These are phyloP conservation scores for Polypterus senegalus DNA, from an alignment of 2,113 vertebrate genomes.

Conservation along the genomic window DNA sequence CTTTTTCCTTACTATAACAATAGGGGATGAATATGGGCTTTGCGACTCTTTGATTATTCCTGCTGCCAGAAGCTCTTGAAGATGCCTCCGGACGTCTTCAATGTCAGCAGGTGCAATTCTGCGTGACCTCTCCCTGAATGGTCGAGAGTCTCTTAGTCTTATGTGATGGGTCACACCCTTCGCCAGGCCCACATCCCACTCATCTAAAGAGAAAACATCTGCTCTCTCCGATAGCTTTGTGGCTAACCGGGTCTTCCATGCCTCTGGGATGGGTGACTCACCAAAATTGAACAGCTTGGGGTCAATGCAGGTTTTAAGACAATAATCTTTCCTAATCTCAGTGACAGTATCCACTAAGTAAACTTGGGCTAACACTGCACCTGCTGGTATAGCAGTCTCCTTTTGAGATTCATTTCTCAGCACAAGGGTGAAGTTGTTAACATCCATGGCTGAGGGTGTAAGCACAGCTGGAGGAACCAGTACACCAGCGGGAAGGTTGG, in stretches of 20 bases:
- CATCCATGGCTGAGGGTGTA: too few relatives aligned
- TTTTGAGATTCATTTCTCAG: too few relatives aligned
- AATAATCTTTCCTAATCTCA: too few relatives aligned
- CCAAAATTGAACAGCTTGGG: too few relatives aligned
- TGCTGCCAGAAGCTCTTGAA: neutral
- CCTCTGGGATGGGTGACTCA: too few relatives aligned
- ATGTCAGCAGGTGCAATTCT: neutral
- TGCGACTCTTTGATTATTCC: conserved; percentile 9
- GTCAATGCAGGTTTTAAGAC: too few relatives aligned
- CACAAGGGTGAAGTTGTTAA: too few relatives aligned
- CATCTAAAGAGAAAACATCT: conserved; percentile 1
- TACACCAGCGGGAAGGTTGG: too few relatives aligned
- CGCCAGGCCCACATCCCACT: conserved; percentile 5
- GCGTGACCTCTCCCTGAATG: neutral
- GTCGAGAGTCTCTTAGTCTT: neutral
- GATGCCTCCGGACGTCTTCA: neutral
- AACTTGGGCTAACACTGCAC: too few relatives aligned
- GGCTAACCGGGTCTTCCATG: neutral
- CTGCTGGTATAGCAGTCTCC: too few relatives aligned
- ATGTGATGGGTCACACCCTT: neutral
- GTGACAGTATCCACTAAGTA: too few relatives aligned
- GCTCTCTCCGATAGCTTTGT: conserved; percentile 1
- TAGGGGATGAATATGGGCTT: conserved; percentile 15
- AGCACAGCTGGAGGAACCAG: too few relatives aligned
- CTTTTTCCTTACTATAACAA: conserved; percentile 13